A percentile compares a stretch with the other conserved stretches of the same genome.
Evolutionary conservation across 2,888 invertebrate genomes (phyloP).

Genomic region (Aporophyla lueneburgensis): DNA sequence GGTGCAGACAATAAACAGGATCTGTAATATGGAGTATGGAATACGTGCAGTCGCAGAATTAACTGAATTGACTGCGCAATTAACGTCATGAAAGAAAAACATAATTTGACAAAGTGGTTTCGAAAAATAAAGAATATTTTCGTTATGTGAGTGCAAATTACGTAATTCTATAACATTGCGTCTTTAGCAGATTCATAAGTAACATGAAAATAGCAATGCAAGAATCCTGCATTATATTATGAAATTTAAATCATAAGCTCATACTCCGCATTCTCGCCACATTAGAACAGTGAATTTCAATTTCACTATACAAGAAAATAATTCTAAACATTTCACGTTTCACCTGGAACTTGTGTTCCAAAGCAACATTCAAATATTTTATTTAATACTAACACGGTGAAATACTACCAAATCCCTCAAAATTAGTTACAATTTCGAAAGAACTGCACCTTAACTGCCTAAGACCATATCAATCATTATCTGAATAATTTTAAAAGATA

Average conservation of each 20-base stretch:
- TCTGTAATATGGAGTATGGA: constrained; percentile 1
- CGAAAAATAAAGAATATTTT: neutral
- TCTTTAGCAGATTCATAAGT: constrained; percentile 1
- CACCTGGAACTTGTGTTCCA: constrained; percentile 8
- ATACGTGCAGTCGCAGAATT: too few relatives aligned
- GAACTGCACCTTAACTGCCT: too few relatives aligned
- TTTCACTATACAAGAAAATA: constrained; percentile 20
- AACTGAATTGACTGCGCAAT: too few relatives aligned
- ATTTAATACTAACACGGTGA: neutral
- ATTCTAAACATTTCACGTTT: constrained; percentile 24
- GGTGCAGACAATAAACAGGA: neutral
- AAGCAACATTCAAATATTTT: constrained; percentile 21
- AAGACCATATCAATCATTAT: too few relatives aligned
- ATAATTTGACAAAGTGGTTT: neutral
- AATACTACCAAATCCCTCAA: too few relatives aligned
- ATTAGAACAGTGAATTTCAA: constrained; percentile 27
- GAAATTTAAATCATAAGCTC: constrained; percentile 24
- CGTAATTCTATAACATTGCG: neutral
- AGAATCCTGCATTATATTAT: neutral
- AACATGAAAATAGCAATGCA: neutral
- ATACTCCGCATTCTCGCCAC: constrained; percentile 12
- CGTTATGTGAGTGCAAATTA: neutral
- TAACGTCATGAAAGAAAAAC: neutral
- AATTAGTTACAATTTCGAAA: too few relatives aligned
- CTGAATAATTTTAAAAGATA: too few relatives aligned